These are phyloP conservation scores for Drosophila aldrichi DNA, from an alignment of 2,888 invertebrate species.

Conservation along the genomic window DNA sequence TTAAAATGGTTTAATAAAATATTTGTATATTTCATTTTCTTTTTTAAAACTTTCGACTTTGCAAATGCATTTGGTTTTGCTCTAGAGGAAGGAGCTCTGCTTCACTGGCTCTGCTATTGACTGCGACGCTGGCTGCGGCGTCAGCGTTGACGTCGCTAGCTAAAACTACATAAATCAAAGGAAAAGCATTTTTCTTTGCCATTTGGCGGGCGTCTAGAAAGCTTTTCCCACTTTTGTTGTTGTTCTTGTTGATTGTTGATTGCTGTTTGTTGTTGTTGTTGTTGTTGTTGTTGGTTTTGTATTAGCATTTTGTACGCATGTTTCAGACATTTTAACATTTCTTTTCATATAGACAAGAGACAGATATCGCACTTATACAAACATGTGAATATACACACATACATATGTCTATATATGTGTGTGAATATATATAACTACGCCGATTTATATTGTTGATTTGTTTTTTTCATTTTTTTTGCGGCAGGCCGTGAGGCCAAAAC, in stretches of 20 bases:
- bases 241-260: conserved; percentile 45
- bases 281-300: conserved; percentile 51
- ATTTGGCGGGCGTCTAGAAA: conserved; percentile 45
- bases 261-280: conserved; percentile 18
- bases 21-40: not conserved
- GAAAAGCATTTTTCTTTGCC: conserved; percentile 66
- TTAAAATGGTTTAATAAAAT: not conserved
- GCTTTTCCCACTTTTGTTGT: conserved; percentile 30
- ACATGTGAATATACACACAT: conserved; percentile 19
- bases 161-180: conserved; percentile 76
- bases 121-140: conserved; percentile 19
- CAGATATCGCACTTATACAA: conserved; percentile 61
- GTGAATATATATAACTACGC: conserved; percentile 9
- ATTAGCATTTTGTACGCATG: conserved; percentile 80
- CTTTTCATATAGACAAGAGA: conserved; percentile 64
- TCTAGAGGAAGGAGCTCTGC: not conserved
- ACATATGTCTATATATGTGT: not conserved
- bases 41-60: not conserved
- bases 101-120: not conserved
- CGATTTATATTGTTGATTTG: conserved; percentile 35
- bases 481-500: conserved; percentile 73
- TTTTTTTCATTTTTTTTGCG: conserved; percentile 23
- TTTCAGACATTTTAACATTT: conserved; percentile 77
- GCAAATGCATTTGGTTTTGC: not conserved
- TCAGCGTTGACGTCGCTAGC: conserved; percentile 33